Evolutionary conservation across 2,888 invertebrate species (phyloP), one percentile per base, ranked within the genome.

Genomic region (Cerastis leucographa): DNA sequence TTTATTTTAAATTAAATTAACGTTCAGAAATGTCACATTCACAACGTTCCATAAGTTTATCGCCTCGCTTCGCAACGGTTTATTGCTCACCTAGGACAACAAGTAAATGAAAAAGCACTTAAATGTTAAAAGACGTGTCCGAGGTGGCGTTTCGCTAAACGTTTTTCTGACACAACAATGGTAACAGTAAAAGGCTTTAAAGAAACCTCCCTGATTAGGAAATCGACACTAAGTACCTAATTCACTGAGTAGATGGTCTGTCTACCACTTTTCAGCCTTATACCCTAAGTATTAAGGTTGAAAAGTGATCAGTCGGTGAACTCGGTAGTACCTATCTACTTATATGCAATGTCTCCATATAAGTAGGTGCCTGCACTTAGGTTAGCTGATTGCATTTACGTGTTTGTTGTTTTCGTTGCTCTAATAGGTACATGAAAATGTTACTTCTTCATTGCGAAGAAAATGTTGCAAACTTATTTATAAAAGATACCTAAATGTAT

Each of bases 151-250:
- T 80, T 80, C 61, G 65, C 71, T 70, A 42, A 78, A 64, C 76
- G n/a, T 35, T 72, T 44, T 73, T 71, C 71, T 80, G 80, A 78
- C 82, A 85, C 25, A 70, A 87, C 87, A 88, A 87, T 88, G 80
- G 80, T 22, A 19, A 46, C 80, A 74, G 80, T 80, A 87, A 87
- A 87, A 80, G 69, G 66, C 74, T 87, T 88, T 88, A 68, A 29
- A 80, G 80, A 77, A 85, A 80, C 78, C 54, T 65, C 17, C 49
- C 46, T 54, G 70, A 84, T 81, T 84, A 80, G 81, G 74, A 79
- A 78, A 84, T 75, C 66, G 61, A 67, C 54, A 74, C 72, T 61
- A 66, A 72, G 80, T 54, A 56, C n/a, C 8, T 59, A 61, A 49
- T 66, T 66, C 46, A 74, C 82, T 68, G 54, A 64, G 42, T 65